A percentile compares a stretch with the other conserved stretches of the same genome.
phyloP scores from a whole-genome alignment of 2,888 invertebrate genomes.

The Thera britannica region DNA sequence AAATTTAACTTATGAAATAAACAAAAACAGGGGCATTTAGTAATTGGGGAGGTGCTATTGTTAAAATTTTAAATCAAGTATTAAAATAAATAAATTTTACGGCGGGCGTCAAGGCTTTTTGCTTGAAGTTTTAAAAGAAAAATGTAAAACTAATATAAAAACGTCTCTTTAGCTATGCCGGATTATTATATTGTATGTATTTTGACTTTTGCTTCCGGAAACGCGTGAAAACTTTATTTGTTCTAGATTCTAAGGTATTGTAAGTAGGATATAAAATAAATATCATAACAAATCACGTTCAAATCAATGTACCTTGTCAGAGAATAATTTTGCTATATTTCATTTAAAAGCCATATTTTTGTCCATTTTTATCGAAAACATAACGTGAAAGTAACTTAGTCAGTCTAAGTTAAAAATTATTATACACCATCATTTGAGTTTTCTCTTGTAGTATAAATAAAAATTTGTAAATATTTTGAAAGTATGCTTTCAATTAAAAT shows the following conservation, averaged over 20 bases:
- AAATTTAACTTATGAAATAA: background rate
- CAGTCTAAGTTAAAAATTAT: background rate
- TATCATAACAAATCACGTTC: slow-evolving; percentile 31
- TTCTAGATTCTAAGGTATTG: slow-evolving; percentile 35
- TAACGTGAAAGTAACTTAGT: background rate
- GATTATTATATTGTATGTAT: slow-evolving; percentile 56
- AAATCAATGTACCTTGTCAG: slow-evolving; percentile 30
- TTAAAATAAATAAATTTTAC: slow-evolving; percentile 34
- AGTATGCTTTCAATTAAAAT: slow-evolving; percentile 9
- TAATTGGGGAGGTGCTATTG: slow-evolving; percentile 43
- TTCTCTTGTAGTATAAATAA: background rate
- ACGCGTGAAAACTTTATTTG: slow-evolving; percentile 45
- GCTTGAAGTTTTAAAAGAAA: slow-evolving; percentile 56
- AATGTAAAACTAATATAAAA: slow-evolving; percentile 48
- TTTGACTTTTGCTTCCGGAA: slow-evolving; percentile 60
- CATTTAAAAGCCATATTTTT: slow-evolving; percentile 19
- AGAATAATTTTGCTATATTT: slow-evolving; percentile 22
- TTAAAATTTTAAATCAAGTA: slow-evolving; percentile 47
- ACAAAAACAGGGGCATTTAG: background rate
- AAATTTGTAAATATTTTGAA: slow-evolving; percentile 22
- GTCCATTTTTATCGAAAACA: slow-evolving; percentile 8
- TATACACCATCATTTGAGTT: background rate
- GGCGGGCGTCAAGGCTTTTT: slow-evolving; percentile 62
- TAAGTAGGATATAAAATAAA: slow-evolving; percentile 37
- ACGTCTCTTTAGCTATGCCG: slow-evolving; percentile 82